Evolutionary conservation across 2,888 invertebrate species (phyloP).

Genomic region (Xestia xanthographa): DNA sequence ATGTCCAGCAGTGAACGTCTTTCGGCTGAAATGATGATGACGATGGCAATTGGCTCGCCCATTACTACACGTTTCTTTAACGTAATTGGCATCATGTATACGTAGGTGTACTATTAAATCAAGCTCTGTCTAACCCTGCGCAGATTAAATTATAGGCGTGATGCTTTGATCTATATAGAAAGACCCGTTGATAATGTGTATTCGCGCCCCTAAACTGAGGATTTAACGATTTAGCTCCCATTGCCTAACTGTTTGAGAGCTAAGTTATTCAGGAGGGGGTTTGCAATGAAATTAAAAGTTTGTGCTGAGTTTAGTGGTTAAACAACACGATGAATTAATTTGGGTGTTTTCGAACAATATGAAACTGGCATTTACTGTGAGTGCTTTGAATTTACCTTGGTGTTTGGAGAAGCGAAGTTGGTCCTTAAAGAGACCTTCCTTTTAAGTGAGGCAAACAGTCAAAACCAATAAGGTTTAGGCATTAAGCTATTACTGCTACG

Average conservation of each 20-base stretch:
- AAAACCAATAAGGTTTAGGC: not conserved
- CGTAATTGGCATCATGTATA: not conserved
- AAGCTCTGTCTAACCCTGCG: not conserved
- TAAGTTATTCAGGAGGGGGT: slow-evolving; percentile 48
- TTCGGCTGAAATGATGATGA: too few relatives aligned
- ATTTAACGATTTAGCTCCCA: slow-evolving; percentile 33
- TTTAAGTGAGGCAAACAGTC: not conserved
- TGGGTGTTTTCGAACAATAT: slow-evolving; percentile 33
- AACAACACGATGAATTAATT: slow-evolving; percentile 42
- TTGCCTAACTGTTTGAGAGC: slow-evolving; percentile 37
- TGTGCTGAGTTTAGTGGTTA: slow-evolving; percentile 20
- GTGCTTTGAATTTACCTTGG: not conserved
- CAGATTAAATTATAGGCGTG: not conserved
- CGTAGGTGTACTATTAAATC: not conserved
- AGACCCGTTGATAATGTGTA: slow-evolving; percentile 43
- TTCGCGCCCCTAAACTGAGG: slow-evolving; percentile 14
- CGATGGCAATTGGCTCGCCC: too few relatives aligned
- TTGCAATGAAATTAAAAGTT: slow-evolving; percentile 54
- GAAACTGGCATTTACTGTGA: slow-evolving; percentile 4
- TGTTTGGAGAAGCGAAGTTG: not conserved
- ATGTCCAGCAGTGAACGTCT: too few relatives aligned
- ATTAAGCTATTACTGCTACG: too few relatives aligned
- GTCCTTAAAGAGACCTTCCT: not conserved
- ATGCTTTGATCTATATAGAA: slow-evolving; percentile 21
- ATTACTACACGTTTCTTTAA: too few relatives aligned